Conservation (phyloP, 2,797 vertebrate species). For the Furcifer pardalis region DNA sequence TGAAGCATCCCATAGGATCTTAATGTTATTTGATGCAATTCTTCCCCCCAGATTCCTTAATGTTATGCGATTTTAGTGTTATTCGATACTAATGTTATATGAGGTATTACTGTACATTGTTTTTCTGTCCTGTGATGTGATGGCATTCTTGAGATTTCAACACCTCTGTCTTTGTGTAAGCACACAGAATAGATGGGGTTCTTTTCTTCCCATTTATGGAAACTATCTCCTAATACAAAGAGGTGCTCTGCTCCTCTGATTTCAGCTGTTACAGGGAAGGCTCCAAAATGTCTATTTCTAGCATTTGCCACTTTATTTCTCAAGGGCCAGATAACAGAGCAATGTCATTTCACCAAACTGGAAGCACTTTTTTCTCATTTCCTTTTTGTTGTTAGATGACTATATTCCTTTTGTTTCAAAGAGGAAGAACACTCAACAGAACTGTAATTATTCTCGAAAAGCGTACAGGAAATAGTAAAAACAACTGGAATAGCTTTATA, state of each 20-base stretch:
- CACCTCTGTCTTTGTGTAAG: background rate
- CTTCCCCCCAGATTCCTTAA: no score
- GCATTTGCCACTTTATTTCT: background rate
- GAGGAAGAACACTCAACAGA: background rate
- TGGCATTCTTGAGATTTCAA: background rate
- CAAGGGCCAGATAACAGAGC: background rate
- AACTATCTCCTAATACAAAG: background rate
- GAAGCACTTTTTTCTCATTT: background rate
- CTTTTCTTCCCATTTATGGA: no score
- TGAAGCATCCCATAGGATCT: no score
- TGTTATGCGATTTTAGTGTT: no score
- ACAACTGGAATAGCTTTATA: background rate
- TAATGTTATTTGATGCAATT: no score
- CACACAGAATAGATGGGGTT: background rate
- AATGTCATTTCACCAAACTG: background rate
- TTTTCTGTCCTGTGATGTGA: background rate
- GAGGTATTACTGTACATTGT: no score
- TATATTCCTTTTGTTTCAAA: slow-evolving; percentile 11
- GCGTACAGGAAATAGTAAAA: background rate
- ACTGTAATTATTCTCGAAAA: background rate
- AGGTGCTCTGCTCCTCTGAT: background rate
- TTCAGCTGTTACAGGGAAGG: background rate
- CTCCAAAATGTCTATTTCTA: background rate
- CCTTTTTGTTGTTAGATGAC: background rate
- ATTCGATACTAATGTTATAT: no score